A percentile compares a stretch with the other conserved stretches of the same genome.
Evolutionary conservation across 2,113 vertebrate species (phyloP).

Genomic region (Ictalurus furcatus): DNA sequence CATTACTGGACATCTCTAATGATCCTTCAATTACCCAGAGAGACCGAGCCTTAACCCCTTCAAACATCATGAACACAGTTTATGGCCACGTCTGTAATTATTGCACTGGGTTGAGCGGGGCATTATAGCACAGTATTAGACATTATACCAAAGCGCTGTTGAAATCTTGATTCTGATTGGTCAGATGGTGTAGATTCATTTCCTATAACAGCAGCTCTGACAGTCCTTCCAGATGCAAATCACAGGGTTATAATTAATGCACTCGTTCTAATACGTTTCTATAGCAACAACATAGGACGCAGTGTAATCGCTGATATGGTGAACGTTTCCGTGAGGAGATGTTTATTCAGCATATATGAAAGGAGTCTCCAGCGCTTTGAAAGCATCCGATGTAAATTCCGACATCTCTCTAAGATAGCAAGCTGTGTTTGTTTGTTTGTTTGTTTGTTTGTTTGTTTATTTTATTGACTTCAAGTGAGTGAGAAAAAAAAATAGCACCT

Average conservation of each 20-base stretch:
- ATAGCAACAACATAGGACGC: neutral
- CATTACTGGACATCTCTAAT: constrained; percentile 25
- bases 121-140: neutral
- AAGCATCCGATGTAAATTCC: neutral
- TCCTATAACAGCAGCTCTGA: neutral
- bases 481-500: neutral
- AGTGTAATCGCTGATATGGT: neutral
- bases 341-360: neutral
- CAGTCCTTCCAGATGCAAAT: neutral
- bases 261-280: neutral
- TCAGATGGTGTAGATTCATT: neutral
- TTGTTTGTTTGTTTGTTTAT: neutral
- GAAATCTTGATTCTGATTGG: neutral
- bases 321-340: neutral
- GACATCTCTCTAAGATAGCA: neutral
- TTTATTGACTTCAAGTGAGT: neutral
- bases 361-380: neutral
- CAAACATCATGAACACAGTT: neutral
- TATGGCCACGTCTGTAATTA: neutral
- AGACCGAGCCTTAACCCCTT: neutral
- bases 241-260: neutral
- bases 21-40: neutral
- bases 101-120: neutral
- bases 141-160: neutral
- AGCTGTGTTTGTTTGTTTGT: neutral